Evolutionary conservation across 2,113 vertebrate species (phyloP).

Genomic region (Oenanthe melanoleuca): DNA sequence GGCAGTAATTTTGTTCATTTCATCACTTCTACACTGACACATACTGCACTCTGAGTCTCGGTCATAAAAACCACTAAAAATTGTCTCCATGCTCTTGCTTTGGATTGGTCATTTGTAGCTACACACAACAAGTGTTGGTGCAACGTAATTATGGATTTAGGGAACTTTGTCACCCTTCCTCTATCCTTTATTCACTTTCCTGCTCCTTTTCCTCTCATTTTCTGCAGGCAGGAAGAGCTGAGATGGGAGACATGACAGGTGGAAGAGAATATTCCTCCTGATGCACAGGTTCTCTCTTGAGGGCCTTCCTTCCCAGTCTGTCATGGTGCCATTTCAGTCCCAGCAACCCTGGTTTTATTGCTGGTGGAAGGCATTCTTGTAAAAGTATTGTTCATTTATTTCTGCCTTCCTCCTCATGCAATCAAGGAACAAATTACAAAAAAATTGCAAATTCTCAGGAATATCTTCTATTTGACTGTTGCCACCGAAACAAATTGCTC

Average conservation of each 20-base stretch:
- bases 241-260: rapidly evolving
- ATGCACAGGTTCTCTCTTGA: rapidly evolving
- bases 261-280: neutral
- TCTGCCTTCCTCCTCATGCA: neutral
- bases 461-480: neutral
- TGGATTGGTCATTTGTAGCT: neutral
- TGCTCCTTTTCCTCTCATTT: neutral
- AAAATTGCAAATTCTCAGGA: neutral
- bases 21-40: neutral
- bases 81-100: neutral
- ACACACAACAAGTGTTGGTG: neutral
- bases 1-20: neutral
- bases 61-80: neutral
- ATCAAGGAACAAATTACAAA: neutral
- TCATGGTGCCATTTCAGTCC: neutral
- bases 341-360: neutral
- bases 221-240: neutral
- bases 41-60: neutral
- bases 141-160: neutral
- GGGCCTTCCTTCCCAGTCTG: neutral
- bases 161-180: neutral
- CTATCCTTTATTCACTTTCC: neutral
- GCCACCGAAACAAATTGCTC: neutral
- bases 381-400: neutral
- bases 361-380: neutral